Evolutionary conservation across 2,113 vertebrate genomes (phyloP).

Genomic region (Esox niger): DNA sequence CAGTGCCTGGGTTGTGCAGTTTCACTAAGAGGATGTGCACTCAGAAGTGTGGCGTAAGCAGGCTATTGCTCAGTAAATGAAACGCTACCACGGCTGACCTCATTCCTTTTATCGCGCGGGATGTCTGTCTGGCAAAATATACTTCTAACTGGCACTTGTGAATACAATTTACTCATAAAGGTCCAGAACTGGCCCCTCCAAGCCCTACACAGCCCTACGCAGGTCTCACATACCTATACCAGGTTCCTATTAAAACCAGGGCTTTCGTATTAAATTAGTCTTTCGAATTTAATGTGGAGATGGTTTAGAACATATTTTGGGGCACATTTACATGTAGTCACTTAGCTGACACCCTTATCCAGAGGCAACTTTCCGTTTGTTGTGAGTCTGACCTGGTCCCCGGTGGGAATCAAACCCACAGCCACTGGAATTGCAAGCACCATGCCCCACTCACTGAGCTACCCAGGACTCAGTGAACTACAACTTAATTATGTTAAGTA

Average conservation of each 20-base stretch:
- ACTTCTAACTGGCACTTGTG: constrained; percentile 29
- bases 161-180: constrained; percentile 33
- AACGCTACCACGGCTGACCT: constrained; percentile 38
- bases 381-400: too few relatives aligned
- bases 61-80: constrained; percentile 40
- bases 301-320: too few relatives aligned
- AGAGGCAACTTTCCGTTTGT: too few relatives aligned
- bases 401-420: too few relatives aligned
- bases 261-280: too few relatives aligned
- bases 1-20: constrained; percentile 13
- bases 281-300: too few relatives aligned
- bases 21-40: constrained; percentile 12
- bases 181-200: constrained; percentile 11
- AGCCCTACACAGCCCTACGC: constrained; percentile 11
- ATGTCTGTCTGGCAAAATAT: constrained; percentile 39
- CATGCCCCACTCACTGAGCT: too few relatives aligned
- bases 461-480: too few relatives aligned
- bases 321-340: too few relatives aligned
- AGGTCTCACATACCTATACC: constrained; percentile 14
- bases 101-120: constrained; percentile 46
- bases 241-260: constrained; percentile 6
- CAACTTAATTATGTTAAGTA: constrained; percentile 51
- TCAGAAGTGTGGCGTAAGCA: constrained; percentile 45
- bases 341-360: too few relatives aligned
- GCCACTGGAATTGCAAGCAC: too few relatives aligned